A percentile compares a stretch with the other conserved stretches of the same genome.
These are phyloP conservation scores for Deilephila elpenor DNA, from an alignment of 2,888 invertebrate genomes.

Conservation along the genomic window DNA sequence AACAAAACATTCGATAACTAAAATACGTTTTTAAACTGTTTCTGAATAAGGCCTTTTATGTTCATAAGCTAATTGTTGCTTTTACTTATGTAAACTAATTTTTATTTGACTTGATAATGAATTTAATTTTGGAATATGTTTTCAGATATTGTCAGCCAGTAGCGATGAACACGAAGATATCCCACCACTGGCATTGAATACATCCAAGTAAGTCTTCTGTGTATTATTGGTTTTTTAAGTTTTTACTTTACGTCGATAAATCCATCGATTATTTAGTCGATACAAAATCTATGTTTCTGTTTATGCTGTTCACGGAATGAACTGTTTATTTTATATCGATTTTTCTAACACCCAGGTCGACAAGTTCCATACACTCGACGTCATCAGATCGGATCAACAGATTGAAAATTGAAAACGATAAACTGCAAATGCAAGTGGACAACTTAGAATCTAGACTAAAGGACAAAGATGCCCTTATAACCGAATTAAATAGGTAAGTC, in stretches of 20 bases:
- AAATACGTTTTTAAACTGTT: no score
- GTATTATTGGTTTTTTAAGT: no score
- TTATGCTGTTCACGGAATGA: background rate
- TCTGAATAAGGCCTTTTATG: no score
- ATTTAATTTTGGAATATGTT: conserved; percentile 13
- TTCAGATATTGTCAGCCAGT: conserved; percentile 75
- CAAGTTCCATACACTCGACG: conserved; percentile 72
- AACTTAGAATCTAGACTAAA: conserved; percentile 68
- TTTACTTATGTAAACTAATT: no score
- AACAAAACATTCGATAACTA: background rate
- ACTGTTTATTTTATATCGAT: background rate
- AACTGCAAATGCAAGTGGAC: conserved; percentile 64
- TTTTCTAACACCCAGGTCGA: conserved; percentile 54
- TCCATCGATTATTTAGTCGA: background rate
- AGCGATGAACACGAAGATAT: conserved; percentile 77
- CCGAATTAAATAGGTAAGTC: conserved; percentile 72
- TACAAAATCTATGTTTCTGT: background rate
- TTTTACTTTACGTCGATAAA: no score
- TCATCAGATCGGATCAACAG: conserved; percentile 66
- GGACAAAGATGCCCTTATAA: conserved; percentile 77
- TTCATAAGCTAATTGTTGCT: no score
- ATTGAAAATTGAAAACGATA: conserved; percentile 66
- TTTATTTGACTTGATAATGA: no score
- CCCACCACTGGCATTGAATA: conserved; percentile 70
- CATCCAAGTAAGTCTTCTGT: conserved; percentile 68